Evolutionary conservation across 2,113 vertebrate genomes (phyloP).

Genomic region (Pungitius pungitius): DNA sequence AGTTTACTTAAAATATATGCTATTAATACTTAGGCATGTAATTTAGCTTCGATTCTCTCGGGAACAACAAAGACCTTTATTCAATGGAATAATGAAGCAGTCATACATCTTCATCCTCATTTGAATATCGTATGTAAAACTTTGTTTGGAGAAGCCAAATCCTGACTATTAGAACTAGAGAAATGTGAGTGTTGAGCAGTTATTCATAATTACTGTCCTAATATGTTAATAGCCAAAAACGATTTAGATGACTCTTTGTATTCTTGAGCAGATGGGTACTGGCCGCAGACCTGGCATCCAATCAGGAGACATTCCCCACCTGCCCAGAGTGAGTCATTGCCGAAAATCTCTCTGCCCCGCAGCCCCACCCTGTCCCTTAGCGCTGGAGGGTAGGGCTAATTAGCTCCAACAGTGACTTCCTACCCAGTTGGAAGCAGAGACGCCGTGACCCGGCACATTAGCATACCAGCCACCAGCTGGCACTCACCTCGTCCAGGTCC

Average conservation of each 20-base stretch:
- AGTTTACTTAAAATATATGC: constrained; percentile 63
- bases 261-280: constrained; percentile 55
- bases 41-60: constrained; percentile 57
- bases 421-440: constrained; percentile 58
- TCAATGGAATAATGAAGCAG: constrained; percentile 49
- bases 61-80: constrained; percentile 47
- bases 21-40: constrained; percentile 62
- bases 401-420: constrained; percentile 60
- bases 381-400: constrained; percentile 61
- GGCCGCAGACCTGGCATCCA: constrained; percentile 54
- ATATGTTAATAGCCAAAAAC: neutral
- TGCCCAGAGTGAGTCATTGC: constrained; percentile 54
- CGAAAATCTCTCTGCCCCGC: constrained; percentile 46
- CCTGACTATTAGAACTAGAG: constrained; percentile 9
- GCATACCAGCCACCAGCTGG: constrained; percentile 56
- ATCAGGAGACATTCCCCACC: constrained; percentile 52
- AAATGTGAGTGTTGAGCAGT: neutral
- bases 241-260: constrained; percentile 10
- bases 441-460: constrained; percentile 52
- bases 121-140: constrained; percentile 46
- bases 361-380: constrained; percentile 19
- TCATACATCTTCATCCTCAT: constrained; percentile 59
- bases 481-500: constrained; percentile 91
- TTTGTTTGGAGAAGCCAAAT: constrained; percentile 34
- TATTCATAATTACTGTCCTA: constrained; percentile 9